phyloP scores from a whole-genome alignment of 2,888 invertebrate genomes.

The Plusia festucae region DNA sequence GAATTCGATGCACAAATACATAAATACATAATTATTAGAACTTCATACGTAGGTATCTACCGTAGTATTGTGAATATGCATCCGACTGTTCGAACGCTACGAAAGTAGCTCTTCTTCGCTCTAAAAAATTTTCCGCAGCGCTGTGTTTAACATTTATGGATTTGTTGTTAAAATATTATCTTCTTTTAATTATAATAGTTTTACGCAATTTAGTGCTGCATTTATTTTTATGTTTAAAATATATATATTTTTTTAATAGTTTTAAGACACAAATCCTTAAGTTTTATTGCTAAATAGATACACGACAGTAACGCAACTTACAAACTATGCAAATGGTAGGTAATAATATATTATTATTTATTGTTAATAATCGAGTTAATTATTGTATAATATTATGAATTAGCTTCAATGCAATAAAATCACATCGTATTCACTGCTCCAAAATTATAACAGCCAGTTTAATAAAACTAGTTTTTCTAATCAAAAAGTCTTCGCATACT shows the following conservation, averaged over 20 bases:
- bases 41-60: slow-evolving; percentile 37
- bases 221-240: no score
- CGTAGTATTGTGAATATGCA: slow-evolving; percentile 59
- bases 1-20: slow-evolving; percentile 54
- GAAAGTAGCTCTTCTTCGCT: slow-evolving; percentile 75
- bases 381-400: not conserved
- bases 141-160: not conserved
- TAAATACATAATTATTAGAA: slow-evolving; percentile 38
- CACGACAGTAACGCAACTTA: not conserved
- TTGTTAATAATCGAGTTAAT: not conserved
- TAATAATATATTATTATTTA: not conserved
- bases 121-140: not conserved
- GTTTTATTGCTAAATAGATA: not conserved
- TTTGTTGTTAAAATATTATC: not conserved
- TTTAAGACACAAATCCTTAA: not conserved
- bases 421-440: not conserved
- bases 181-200: not conserved
- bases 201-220: no score
- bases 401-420: not conserved
- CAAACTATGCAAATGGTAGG: not conserved
- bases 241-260: no score
- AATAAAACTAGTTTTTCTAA: not conserved
- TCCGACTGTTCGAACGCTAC: slow-evolving; percentile 62
- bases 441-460: not conserved
- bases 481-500: not conserved